Evolutionary conservation across 2,113 vertebrate genomes (phyloP), one percentile per base, ranked within the genome.

Genomic region (Lepus europaeus): DNA sequence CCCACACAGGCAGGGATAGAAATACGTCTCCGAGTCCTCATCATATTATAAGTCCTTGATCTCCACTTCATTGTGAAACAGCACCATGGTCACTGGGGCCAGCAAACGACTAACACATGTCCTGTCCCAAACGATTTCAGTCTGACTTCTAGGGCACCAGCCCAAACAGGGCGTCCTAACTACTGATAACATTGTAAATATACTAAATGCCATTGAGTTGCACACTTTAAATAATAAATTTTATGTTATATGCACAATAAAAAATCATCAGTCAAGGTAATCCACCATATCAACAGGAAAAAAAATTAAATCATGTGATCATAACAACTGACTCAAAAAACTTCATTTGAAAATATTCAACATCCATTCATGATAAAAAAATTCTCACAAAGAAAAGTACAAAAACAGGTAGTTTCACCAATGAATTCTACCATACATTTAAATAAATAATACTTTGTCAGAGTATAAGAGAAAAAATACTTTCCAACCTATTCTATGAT

Each of bases 31-130:
- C 0, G 98, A 98, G 89, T 99, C 99, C 91, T 99, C 99, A 23
- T 99, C 99, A 90, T 99, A 99, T 89, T 99, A 99, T 95, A 99
- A 99, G 97, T 99, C 99, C 89, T 99, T 99, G 31, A 99, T 99
- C 98, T 99, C 99, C 27, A 99, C 98, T 87, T 99, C 99, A 63
- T 99, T 99, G 95, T 99, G 99, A 98, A 99, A 99, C 12, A 99
- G 98, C 0, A 99, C 98, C 99, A 99, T 99, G 22, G 27, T 33
- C 59, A 2, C 36, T 1, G 39, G 14, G 66, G 8, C 39, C 7
- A 25, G 53, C 73, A 0, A 9, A 45, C 3, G 2, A 3, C 14
- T 9, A 1, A 0, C 20, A 10, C 2, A 17, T 22, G 9, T 0
- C 5, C 74, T 1, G 3, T 1, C 29, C 9, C 0, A 56, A 20